These are phyloP conservation scores for Mormyrops boulengeri DNA, from an alignment of 2,797 vertebrate species.

Conservation along the genomic window DNA sequence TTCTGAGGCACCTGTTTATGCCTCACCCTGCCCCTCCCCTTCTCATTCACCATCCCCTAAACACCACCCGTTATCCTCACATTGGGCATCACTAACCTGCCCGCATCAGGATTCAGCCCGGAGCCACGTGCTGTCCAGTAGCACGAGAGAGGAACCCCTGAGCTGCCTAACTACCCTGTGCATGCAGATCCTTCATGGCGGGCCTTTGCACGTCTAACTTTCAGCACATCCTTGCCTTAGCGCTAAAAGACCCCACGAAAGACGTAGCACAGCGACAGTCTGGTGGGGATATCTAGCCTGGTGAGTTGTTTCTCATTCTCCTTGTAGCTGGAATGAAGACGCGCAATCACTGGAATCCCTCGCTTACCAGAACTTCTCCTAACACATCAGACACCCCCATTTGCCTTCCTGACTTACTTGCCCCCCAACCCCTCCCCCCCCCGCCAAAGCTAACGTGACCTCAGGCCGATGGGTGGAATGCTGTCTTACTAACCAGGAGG, in stretches of 20 bases:
- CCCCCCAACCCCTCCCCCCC: neutral
- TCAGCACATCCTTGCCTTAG: neutral
- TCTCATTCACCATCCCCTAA: slow-evolving; percentile 24
- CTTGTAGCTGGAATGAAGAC: neutral
- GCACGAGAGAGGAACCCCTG: neutral
- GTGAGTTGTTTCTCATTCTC: neutral
- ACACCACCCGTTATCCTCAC: neutral
- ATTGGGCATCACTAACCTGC: neutral
- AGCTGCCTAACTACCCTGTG: neutral
- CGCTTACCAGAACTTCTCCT: neutral
- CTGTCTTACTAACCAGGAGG: neutral
- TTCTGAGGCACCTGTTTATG: neutral
- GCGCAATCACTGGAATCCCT: neutral
- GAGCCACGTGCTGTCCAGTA: neutral
- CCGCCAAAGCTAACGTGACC: neutral
- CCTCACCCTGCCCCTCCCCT: neutral
- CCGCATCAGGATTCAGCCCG: neutral
- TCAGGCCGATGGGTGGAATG: neutral
- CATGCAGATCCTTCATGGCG: neutral
- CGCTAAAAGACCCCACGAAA: neutral
- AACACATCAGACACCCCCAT: neutral
- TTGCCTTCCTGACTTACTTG: neutral
- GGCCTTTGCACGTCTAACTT: slow-evolving; percentile 1
- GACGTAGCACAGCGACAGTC: neutral
- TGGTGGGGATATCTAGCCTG: neutral